Conservation (phyloP, 1,140 invertebrate species). For the Oscheius sp. region DNA sequence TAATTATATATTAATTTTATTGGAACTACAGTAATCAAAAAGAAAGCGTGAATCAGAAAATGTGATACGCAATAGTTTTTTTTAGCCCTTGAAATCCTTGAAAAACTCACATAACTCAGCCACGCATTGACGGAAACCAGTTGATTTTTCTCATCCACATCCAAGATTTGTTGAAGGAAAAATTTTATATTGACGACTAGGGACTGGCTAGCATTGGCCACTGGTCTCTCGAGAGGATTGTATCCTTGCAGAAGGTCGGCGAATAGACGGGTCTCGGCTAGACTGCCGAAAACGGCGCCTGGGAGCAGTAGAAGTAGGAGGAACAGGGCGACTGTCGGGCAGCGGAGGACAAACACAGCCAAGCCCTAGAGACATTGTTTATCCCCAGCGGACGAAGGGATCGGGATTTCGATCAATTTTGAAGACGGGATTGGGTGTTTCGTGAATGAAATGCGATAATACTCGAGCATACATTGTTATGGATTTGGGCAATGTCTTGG, state of each 20-base stretch:
- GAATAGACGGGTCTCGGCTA: constrained; percentile 2
- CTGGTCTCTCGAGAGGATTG: constrained; percentile 91
- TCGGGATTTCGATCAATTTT: no score
- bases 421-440: no score
- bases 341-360: neutral
- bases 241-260: constrained; percentile 65
- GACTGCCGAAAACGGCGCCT: neutral
- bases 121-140: constrained; percentile 47
- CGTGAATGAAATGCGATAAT: no score
- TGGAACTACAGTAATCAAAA: neutral
- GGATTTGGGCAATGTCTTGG: no score
- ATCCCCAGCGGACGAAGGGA: no score
- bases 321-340: neutral
- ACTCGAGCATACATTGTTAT: no score
- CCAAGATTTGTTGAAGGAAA: constrained; percentile 98
- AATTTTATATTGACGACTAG: constrained; percentile 92
- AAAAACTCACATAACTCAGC: constrained; percentile 42
- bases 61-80: neutral
- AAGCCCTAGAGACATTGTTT: neutral
- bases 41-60: no score
- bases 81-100: neutral
- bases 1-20: neutral
- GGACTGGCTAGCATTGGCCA: constrained; percentile 90
- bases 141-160: constrained; percentile 75
- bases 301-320: neutral